Conservation (phyloP, 1,140 invertebrate genomes). For the Zaprionus nigranus region DNA sequence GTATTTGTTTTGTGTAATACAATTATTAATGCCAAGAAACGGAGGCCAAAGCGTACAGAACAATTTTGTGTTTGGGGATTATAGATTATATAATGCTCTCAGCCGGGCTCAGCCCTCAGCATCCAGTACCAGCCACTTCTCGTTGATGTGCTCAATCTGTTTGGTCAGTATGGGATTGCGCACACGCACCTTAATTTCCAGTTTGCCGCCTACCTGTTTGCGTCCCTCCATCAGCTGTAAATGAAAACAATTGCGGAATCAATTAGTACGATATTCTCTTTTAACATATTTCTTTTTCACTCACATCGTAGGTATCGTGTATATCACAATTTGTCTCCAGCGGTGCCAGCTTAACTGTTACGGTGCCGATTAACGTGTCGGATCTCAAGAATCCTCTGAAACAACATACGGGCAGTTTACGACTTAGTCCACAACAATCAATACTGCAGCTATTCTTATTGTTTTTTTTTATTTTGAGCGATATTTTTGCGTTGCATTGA, state of each 20-base stretch:
- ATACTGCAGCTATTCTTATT: constrained; percentile 77
- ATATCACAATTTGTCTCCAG: constrained; percentile 94
- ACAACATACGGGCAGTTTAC: constrained; percentile 86
- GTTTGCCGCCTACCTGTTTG: constrained; percentile 93
- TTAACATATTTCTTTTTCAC: constrained; percentile 74
- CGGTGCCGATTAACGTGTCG: constrained; percentile 94
- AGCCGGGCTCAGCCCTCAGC: constrained; percentile 37
- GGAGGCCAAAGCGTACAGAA: constrained; percentile 43
- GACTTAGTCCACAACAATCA: constrained; percentile 84
- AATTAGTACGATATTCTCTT: neutral
- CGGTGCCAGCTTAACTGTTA: constrained; percentile 92
- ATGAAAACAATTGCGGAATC: neutral
- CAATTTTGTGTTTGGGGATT: constrained; percentile 16
- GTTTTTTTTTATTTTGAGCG: constrained; percentile 39
- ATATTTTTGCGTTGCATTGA: constrained; percentile 48
- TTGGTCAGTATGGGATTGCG: constrained; percentile 95
- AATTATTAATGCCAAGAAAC: constrained; percentile 37
- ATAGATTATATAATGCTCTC: constrained; percentile 12
- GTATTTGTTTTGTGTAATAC: constrained; percentile 56
- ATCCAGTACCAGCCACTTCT: constrained; percentile 96
- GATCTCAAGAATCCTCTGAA: constrained; percentile 95
- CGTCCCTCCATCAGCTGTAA: constrained; percentile 95
- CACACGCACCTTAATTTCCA: constrained; percentile 96
- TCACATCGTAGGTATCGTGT: constrained; percentile 96
- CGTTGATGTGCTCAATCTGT: constrained; percentile 94